phyloP scores from a whole-genome alignment of 2,113 vertebrate genomes.

The Myrmophylax atrothorax region DNA sequence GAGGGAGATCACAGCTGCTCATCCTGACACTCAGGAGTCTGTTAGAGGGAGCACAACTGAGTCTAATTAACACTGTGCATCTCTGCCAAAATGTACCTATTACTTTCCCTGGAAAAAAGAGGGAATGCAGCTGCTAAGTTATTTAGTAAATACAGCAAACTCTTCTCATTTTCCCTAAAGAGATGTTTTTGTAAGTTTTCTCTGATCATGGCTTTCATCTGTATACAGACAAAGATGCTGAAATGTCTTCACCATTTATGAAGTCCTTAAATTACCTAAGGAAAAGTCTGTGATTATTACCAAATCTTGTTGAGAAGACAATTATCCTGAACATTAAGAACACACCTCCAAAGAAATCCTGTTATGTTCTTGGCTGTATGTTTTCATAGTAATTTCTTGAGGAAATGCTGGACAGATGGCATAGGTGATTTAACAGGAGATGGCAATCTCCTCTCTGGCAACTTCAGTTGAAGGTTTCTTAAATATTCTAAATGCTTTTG shows the following conservation, averaged over 20 bases:
- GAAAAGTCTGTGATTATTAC: conserved; percentile 24
- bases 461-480: conserved; percentile 15
- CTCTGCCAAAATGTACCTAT: conserved; percentile 1
- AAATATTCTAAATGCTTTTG: conserved; percentile 29
- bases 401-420: conserved; percentile 48
- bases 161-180: not conserved
- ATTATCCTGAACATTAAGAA: conserved; percentile 52
- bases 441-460: not conserved
- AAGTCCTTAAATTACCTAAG: conserved; percentile 34
- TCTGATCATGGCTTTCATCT: not conserved
- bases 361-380: conserved; percentile 30
- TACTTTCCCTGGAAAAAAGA: not conserved
- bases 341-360: conserved; percentile 39
- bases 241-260: conserved; percentile 11
- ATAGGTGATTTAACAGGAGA: conserved; percentile 48
- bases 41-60: not conserved
- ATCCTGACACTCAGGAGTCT: not conserved
- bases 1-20: not conserved
- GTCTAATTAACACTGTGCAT: not conserved
- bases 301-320: not conserved
- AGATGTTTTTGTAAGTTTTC: conserved; percentile 7
- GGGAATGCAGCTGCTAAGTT: not conserved
- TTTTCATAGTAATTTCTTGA: conserved; percentile 50
- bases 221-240: not conserved
- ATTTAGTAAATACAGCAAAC: not conserved